Evolutionary conservation across 2,888 invertebrate genomes (phyloP), one percentile per base, ranked within the genome.

Genomic region (Agrilus mali): DNA sequence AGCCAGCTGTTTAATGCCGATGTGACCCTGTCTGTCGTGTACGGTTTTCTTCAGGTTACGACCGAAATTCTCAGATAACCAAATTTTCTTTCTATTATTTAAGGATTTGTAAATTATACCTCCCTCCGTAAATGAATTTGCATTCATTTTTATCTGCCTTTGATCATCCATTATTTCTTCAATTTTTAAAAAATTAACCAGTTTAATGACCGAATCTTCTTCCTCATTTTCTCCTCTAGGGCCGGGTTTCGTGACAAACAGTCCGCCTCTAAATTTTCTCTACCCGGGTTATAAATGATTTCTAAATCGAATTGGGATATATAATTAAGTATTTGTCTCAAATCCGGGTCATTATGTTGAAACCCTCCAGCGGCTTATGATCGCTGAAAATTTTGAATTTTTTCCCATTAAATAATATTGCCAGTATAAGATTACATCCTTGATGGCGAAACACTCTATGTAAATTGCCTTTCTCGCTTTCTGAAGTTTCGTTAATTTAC

Each of bases 381-480:
- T 52, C 53, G 12, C 50, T 49, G 39, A 46, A 47, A 14, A 53
- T 50, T 8, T 37, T 44, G 43, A 54, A 53, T 40, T 43, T 27
- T 50, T 41, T 32, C 51, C 52, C 16, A 55, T 48, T 15, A 54
- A 27, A 47, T 50, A 54, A 37, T 53, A 41, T 47, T 53, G 49
- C 52, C 53, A 53, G 39, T 51, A 53, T 41, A 44, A 46, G 35
- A 54, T 35, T 14, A 50, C 48, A 46, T 53, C 50, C 44, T 53
- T 53, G 7, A 53, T 54, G 32, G 53, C 51, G 32, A 53, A 22
- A 20, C 52, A 53, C 50, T 55, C 52, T 22, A 53, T 33, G 36
- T 52, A 55, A 35, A 55, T 49, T 33, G 51, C 51, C 45, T 52
- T 55, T 43, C 49, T 53, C 48, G 17, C 52, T 32, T 45, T 53